Evolutionary conservation across 2,113 vertebrate genomes (phyloP).

Genomic region (Seriola dumerili): DNA sequence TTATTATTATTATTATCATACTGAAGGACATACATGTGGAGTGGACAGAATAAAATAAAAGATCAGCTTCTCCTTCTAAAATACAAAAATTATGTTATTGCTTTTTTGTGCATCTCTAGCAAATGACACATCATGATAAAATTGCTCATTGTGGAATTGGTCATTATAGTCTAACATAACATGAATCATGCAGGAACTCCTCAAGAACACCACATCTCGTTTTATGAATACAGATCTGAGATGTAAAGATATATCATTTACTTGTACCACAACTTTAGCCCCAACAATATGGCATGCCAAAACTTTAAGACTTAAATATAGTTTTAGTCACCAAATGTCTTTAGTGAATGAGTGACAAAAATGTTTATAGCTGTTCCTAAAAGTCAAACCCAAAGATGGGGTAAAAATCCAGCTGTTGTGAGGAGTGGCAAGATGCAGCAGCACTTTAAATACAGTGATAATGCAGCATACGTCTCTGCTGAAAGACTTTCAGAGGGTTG

Average conservation of each 20-base stretch:
- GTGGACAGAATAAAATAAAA: neutral
- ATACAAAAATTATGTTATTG: neutral
- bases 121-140: neutral
- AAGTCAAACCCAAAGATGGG: neutral
- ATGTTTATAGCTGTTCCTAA: neutral
- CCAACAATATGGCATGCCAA: neutral
- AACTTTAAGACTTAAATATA: neutral
- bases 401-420: neutral
- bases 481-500: too few species aligned
- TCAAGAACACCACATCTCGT: neutral
- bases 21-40: neutral
- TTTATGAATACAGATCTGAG: neutral
- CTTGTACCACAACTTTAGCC: neutral
- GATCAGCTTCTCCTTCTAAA: neutral
- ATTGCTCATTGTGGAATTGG: neutral
- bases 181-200: too few species aligned
- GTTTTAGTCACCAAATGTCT: neutral
- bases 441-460: too few species aligned
- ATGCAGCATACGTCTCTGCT: too few species aligned
- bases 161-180: too few species aligned
- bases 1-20: neutral
- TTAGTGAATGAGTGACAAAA: neutral
- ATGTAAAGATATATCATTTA: slow-evolving; percentile 11
- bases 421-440: neutral
- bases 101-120: neutral